phyloP scores from a whole-genome alignment of 2,888 invertebrate species.

The Cantharis rufa region DNA sequence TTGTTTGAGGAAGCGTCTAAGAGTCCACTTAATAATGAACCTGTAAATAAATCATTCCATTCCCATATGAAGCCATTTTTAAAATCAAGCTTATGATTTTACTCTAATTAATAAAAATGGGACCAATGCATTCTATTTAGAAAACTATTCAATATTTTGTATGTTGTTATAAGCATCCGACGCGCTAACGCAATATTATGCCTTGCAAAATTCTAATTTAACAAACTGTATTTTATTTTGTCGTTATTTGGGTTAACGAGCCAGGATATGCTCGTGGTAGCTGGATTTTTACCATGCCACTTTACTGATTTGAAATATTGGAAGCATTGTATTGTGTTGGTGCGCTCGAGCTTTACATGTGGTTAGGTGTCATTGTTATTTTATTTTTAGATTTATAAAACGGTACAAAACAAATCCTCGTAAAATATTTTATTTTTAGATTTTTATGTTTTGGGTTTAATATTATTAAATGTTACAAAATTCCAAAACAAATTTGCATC shows the following conservation, averaged over 20 bases:
- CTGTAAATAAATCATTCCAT: constrained; percentile 76
- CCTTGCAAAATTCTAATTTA: not conserved
- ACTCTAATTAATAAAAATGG: not conserved
- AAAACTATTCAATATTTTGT: not conserved
- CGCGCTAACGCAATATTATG: not conserved
- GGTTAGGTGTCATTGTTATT: not conserved
- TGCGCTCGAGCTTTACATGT: not conserved
- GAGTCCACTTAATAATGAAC: constrained; percentile 79
- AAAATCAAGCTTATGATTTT: constrained; percentile 70
- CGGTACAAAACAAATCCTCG: not conserved
- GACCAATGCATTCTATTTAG: not conserved
- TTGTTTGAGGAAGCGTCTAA: constrained; percentile 78
- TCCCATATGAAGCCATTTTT: constrained; percentile 79
- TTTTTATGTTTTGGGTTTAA: not conserved
- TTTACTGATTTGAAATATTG: not conserved
- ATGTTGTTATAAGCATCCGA: not conserved
- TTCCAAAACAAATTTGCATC: not conserved
- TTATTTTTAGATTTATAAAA: not conserved
- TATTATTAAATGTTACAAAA: not conserved
- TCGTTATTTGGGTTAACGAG: no score
- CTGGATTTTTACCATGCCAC: not conserved
- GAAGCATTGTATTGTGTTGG: not conserved
- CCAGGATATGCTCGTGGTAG: no score
- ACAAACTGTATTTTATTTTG: not conserved
- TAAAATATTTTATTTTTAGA: not conserved